Conservation (phyloP, 2,113 vertebrate species). For the Tupaia chinensis region DNA sequence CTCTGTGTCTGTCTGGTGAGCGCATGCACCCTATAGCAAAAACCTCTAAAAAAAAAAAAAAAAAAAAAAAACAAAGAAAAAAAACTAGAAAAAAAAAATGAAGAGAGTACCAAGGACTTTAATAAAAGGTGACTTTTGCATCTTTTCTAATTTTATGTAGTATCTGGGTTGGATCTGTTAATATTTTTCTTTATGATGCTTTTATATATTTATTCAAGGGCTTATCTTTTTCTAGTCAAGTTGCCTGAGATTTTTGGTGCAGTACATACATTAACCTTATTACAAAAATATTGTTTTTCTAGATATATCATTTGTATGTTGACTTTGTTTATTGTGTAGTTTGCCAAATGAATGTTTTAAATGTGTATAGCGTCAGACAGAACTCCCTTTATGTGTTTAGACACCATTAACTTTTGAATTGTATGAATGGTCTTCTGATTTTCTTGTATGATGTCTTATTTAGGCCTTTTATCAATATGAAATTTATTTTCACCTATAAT, state of each 20-base stretch:
- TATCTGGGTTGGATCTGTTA: neutral
- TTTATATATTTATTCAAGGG: neutral
- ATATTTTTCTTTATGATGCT: neutral
- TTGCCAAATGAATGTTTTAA: slow-evolving; percentile 18
- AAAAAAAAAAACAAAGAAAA: too few relatives aligned
- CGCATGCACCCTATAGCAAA: too few relatives aligned
- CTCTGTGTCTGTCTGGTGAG: too few relatives aligned
- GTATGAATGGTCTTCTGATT: neutral
- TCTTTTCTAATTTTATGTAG: neutral
- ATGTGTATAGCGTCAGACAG: neutral
- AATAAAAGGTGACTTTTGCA: accelerated
- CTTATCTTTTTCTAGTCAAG: neutral
- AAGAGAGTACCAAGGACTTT: too few relatives aligned
- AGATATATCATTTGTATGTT: neutral
- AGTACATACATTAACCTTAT: slow-evolving; percentile 10
- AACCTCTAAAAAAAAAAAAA: too few relatives aligned
- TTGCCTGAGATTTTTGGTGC: neutral
- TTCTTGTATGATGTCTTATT: neutral
- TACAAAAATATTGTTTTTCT: slow-evolving; percentile 3
- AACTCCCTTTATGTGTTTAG: neutral
- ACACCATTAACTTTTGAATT: neutral
- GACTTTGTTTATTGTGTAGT: neutral
- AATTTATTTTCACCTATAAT: neutral
- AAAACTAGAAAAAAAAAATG: too few relatives aligned
- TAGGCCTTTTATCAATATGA: neutral